Evolutionary conservation across 2,888 invertebrate genomes (phyloP), one percentile per base, ranked within the genome.

Genomic region (Ametastegia equiseti): DNA sequence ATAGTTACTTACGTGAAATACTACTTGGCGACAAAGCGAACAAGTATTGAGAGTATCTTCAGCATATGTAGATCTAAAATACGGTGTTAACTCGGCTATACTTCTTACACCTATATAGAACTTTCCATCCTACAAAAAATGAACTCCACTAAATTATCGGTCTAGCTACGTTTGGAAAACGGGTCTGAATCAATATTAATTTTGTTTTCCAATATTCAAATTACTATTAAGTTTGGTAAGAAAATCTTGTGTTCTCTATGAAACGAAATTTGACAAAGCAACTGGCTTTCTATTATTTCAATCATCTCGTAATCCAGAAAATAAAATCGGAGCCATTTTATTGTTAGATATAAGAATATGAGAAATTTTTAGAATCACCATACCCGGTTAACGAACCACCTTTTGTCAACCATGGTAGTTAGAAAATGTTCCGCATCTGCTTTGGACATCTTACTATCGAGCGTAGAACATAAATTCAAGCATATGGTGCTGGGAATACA

Each of bases 21-120:
- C 82, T 30, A 87, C 81, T 84, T 89, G 85, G 60, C 86, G 88
- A 83, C 91, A 91, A 39, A 91, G 84, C 42, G 65, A 80, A 81
- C 91, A 91, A 36, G 82, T 86, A 30, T 83, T 82, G 67, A 91
- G 84, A 78, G 82, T 82, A 19, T 86, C 86, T 23, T 86, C 82
- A 57, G 88, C 54, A n/a, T 80, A 89, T 1, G 88, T 87, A n/a
- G 86, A 83, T 86, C 84, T 88, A 63, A 91, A 91, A 80, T 89
- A 90, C 54, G 88, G 88, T 84, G 88, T 84, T 79, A 91, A 82
- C 83, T 91, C 91, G 30, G 86, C 86, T 79, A 89, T 87, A 81
- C 90, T 90, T 81, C 91, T 85, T 23, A 88, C 87, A 77, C 91
- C 91, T 82, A 91, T 88, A 47, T 88, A 91, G 80, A 86, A 86